These are phyloP conservation scores for Ochlodes sylvanus DNA, from an alignment of 2,888 invertebrate species.

Conservation along the genomic window DNA sequence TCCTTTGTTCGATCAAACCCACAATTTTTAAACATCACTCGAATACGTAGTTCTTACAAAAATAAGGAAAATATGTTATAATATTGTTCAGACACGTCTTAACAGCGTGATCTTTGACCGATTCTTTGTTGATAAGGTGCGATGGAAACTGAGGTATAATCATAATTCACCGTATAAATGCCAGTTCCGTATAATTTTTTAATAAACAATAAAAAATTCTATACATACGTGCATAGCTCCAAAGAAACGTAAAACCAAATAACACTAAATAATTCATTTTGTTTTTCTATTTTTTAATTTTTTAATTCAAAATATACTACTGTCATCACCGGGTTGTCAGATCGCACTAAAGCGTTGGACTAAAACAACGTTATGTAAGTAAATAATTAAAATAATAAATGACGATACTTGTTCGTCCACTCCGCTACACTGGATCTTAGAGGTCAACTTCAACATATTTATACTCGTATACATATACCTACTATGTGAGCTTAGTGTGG, in stretches of 20 bases:
- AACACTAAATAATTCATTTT: constrained; percentile 43
- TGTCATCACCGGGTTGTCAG: constrained; percentile 36
- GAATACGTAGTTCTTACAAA: background rate
- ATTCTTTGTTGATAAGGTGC: constrained; percentile 1
- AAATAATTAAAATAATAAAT: constrained; percentile 41
- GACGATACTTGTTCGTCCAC: constrained; percentile 52
- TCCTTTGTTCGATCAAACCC: too few species aligned
- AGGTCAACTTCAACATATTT: constrained; percentile 73
- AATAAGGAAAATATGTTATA: constrained; percentile 20
- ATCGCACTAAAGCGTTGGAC: constrained; percentile 21
- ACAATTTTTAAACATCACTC: too few species aligned
- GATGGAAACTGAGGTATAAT: too few species aligned
- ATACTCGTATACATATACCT: constrained; percentile 45
- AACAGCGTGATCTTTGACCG: constrained; percentile 15
- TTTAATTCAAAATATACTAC: constrained; percentile 31
- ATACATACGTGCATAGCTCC: constrained; percentile 38
- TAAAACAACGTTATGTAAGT: constrained; percentile 24
- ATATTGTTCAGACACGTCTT: constrained; percentile 12
- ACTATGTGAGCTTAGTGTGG: constrained; percentile 60
- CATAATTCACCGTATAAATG: too few species aligned
- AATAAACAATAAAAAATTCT: too few species aligned
- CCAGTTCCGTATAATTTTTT: too few species aligned
- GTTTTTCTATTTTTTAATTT: constrained; percentile 23
- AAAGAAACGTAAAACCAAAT: constrained; percentile 37
- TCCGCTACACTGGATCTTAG: constrained; percentile 68